Base-by-base conservation (phyloP, 1,140 invertebrate species). In the Lasioglossum albipes region DNA sequence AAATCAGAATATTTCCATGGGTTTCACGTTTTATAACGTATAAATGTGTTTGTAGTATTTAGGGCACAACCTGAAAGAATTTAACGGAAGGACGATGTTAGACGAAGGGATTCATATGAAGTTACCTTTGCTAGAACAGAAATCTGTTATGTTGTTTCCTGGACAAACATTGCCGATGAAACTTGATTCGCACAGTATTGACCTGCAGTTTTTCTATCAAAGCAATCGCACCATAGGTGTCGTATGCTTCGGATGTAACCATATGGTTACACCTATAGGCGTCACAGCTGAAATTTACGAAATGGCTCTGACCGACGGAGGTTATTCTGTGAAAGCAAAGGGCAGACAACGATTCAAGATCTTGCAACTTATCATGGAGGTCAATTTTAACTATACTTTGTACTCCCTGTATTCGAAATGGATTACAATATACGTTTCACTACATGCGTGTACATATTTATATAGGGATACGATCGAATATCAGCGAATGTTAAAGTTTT, bases 251-350 rank as follows among this genome's bases (percentile, higher is more conserved):
- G 90, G 84, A 70, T 42, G 83, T 79, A 78, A 87, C 31, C 86
- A 89, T 42, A 69, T 84, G 59, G 81, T 84, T 54, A 20, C 18
- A 45, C 59, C 79, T 52, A 91, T 96, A 76, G 96, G 96, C 27
- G 96, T 95, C 41, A 96, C 96, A n/a, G 96, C 95, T n/a, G 96
- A 96, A 91, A 95, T 96, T 45, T 95, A 95, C 82, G 95, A 95
- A 75, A 36, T 36, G 36, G 36, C 36, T 36, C 94, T 94, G 57
- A 59, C 65, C 69, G 57, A 83, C 83, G 45, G 87, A 64, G 91
- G 89, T 49, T 93, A 95, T 78, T 86, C 90, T 52, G 92, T 95
- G 16, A 95, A 96, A 91, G 95, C 96, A 5, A 95, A 94, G 89
- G 96, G 95, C 36, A 89, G 96, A 62, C 96, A 96, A 82, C 91